phyloP scores from a whole-genome alignment of 2,888 invertebrate genomes.

The Zygaena filipendulae region DNA sequence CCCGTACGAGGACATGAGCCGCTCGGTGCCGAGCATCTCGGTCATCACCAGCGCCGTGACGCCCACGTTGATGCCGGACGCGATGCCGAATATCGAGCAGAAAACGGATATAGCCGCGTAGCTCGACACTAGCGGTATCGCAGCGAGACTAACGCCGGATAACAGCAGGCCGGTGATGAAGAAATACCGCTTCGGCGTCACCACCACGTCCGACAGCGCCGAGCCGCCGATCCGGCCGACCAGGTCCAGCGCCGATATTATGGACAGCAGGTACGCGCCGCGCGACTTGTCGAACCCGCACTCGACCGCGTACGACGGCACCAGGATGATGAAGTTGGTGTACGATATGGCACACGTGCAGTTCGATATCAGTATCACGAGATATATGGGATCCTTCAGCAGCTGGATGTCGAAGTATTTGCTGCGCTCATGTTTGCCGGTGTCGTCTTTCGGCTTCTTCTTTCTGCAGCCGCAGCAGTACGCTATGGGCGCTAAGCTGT shows the following conservation, averaged over 20 bases:
- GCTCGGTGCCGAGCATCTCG: constrained; percentile 85
- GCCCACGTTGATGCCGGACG: constrained; percentile 87
- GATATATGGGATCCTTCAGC: constrained; percentile 81
- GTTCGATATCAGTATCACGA: constrained; percentile 85
- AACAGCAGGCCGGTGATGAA: constrained; percentile 82
- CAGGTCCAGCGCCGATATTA: constrained; percentile 83
- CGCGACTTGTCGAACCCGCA: constrained; percentile 76
- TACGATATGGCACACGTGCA: constrained; percentile 89
- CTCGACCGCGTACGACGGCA: constrained; percentile 80
- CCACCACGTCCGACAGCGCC: constrained; percentile 80
- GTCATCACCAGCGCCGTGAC: constrained; percentile 90
- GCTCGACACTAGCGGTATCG: constrained; percentile 74
- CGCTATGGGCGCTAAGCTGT: constrained; percentile 56
- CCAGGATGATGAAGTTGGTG: constrained; percentile 85
- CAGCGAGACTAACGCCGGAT: constrained; percentile 79
- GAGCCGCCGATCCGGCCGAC: constrained; percentile 88
- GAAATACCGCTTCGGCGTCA: constrained; percentile 84
- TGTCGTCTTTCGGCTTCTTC: constrained; percentile 36
- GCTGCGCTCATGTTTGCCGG: constrained; percentile 47
- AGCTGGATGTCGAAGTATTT: constrained; percentile 81
- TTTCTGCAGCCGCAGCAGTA: constrained; percentile 49
- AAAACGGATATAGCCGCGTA: constrained; percentile 74
- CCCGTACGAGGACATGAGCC: constrained; percentile 87
- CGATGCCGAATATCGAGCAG: constrained; percentile 82
- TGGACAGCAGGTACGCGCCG: constrained; percentile 80